Evolutionary conservation across 2,888 invertebrate genomes (phyloP), one percentile per base, ranked within the genome.

Genomic region (Caenorhabditis becei): DNA sequence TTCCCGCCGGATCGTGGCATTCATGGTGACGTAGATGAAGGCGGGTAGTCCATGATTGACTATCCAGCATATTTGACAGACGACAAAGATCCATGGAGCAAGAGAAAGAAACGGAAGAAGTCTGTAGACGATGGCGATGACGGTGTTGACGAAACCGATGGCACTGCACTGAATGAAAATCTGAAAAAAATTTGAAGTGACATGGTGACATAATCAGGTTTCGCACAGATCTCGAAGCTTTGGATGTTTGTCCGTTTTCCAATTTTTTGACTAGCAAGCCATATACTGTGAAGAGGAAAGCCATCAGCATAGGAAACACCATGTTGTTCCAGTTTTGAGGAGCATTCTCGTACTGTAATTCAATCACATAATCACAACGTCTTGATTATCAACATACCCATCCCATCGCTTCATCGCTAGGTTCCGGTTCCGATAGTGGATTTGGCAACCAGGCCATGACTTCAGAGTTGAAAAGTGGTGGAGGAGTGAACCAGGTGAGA

Each of bases 121-220:
- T n/a, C 61, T 75, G 74, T 75, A 75, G 51, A 75, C 11, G n/a
- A 75, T 26, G 7, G 74, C 74, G 23, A 47, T 51, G 51, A 58
- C 20, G n/a, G 74, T 59, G 44, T 75, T 75, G 66, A 75, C 66
- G 66, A 75, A 75, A 32, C 74, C 66, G 16, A 75, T 75, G 11
- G 61, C 59, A 28, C 51, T 51, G 61, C 74, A 75, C 59, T 75
- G 74, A 14, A 75, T 65, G 32, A 75, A 66, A 18, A 75, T 74
- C 74, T 74, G 65, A 18, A n/a, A n/a, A n/a, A n/a, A n/a, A n/a
- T n/a, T 41, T 16, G 18, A 4, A 44, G 16, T 62, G 28, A 11
- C 41, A 14, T 11, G 7, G 7, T 41, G 2, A 11, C 41, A 37
- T 20, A 26, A 56, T n/a, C n/a, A 16, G 32, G 10, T 7, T 20